Percentiles rank a stretch among this genome's conserved stretches.
Evolutionary conservation across 2,113 vertebrate species (phyloP).

Genomic region (Xyrauchen texanus): DNA sequence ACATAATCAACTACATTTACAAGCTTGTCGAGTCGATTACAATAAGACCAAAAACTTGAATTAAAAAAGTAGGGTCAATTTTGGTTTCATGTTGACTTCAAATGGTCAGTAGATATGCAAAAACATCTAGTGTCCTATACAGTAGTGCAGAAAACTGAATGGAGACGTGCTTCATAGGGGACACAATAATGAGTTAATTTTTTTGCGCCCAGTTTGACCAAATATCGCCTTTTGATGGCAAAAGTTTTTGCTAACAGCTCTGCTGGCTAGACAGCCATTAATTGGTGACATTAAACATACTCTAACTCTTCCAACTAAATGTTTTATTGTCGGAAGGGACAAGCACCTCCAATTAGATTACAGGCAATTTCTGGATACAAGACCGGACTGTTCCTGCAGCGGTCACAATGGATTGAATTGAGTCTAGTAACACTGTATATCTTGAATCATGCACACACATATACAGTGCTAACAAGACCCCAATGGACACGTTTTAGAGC

Average conservation of each 20-base stretch:
- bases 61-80: background rate
- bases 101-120: background rate
- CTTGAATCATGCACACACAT: background rate
- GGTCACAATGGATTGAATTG: background rate
- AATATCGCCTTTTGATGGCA: background rate
- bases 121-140: too few relatives aligned
- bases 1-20: too few relatives aligned
- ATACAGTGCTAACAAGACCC: slow-evolving; percentile 23
- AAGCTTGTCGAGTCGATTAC: too few relatives aligned
- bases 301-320: background rate
- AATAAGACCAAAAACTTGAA: too few relatives aligned
- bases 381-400: background rate
- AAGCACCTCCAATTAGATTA: slow-evolving; percentile 25
- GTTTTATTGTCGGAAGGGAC: slow-evolving; percentile 10
- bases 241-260: background rate
- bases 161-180: too few relatives aligned
- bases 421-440: slow-evolving; percentile 6
- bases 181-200: background rate
- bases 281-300: background rate
- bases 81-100: background rate
- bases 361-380: slow-evolving; percentile 19
- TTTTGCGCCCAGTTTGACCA: background rate
- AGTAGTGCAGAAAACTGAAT: background rate
- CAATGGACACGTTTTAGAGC: slow-evolving; percentile 8
- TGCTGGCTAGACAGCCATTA: background rate